A percentile compares a stretch with the other conserved stretches of the same genome.
Evolutionary conservation across 1,140 invertebrate genomes (phyloP).

Genomic region (Drosophila trapezifrons): DNA sequence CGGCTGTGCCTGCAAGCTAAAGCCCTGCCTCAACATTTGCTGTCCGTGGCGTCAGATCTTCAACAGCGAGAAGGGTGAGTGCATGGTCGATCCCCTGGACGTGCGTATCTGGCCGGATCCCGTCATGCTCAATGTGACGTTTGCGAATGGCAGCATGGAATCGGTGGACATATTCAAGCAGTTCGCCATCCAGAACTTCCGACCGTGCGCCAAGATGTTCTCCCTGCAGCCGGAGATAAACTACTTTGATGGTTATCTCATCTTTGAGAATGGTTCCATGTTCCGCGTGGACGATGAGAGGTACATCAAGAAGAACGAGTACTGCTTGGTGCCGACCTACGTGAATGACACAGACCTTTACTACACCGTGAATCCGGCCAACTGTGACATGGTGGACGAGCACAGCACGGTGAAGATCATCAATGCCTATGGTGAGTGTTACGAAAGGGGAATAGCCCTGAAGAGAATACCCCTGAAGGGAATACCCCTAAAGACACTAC

Average conservation of each 20-base stretch:
- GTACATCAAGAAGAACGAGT: constrained; percentile 70
- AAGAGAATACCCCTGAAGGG: no score
- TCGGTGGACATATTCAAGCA: constrained; percentile 65
- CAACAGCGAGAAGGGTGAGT: constrained; percentile 25
- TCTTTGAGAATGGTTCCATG: constrained; percentile 73
- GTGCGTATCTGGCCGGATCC: constrained; percentile 56
- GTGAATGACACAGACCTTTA: constrained; percentile 60
- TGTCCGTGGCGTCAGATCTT: constrained; percentile 71
- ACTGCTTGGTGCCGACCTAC: constrained; percentile 59
- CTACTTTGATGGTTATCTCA: constrained; percentile 56
- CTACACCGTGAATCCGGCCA: constrained; percentile 71
- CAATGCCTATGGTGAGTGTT: constrained; percentile 68
- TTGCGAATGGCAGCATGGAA: constrained; percentile 35
- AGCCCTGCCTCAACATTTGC: constrained; percentile 76
- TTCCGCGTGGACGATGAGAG: constrained; percentile 51
- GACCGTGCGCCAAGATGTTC: constrained; percentile 74
- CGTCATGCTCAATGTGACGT: constrained; percentile 60
- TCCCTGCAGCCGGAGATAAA: constrained; percentile 57
- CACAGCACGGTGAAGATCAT: constrained; percentile 70
- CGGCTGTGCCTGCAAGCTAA: constrained; percentile 77
- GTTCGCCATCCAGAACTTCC: constrained; percentile 73
- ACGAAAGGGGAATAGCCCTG: neutral
- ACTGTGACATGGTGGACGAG: constrained; percentile 59
- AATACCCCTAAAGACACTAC: no score
- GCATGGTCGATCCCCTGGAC: constrained; percentile 35